Evolutionary conservation across 2,888 invertebrate genomes (phyloP).

Genomic region (Drosophila sordidapex): DNA sequence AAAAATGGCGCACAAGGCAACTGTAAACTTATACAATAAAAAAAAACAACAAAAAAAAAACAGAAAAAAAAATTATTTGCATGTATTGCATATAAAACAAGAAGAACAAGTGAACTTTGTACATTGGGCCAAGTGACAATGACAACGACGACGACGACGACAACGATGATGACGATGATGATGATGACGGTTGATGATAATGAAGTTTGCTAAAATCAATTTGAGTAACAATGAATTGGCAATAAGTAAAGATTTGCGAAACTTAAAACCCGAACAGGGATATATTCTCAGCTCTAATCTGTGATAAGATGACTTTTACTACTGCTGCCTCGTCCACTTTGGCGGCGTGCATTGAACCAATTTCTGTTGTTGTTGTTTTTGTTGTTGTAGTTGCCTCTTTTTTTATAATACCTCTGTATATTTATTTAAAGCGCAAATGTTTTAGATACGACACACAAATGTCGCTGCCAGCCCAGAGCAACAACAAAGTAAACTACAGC

Average conservation of each 20-base stretch:
- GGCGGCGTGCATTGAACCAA: constrained; percentile 79
- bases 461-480: constrained; percentile 45
- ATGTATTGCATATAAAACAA: constrained; percentile 46
- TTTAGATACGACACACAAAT: constrained; percentile 77
- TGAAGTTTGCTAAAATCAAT: constrained; percentile 13
- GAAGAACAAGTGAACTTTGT: constrained; percentile 74
- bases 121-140: constrained; percentile 65
- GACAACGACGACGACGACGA: constrained; percentile 11
- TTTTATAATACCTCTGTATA: constrained; percentile 77
- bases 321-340: constrained; percentile 38
- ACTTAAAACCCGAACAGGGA: constrained; percentile 5
- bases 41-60: constrained; percentile 29
- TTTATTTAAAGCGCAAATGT: constrained; percentile 81
- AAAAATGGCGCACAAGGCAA: constrained; percentile 76
- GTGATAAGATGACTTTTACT: constrained; percentile 41
- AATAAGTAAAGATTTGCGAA: constrained; percentile 5
- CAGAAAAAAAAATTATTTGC: constrained; percentile 41
- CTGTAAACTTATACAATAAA: constrained; percentile 77
- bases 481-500: constrained; percentile 60
- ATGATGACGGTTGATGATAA: constrained; percentile 11
- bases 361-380: constrained; percentile 51
- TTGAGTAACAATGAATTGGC: constrained; percentile 6
- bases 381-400: constrained; percentile 45
- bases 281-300: constrained; percentile 31
- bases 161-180: neutral